phyloP scores from a whole-genome alignment of 1,140 invertebrate species.

The Cylas formicarius region DNA sequence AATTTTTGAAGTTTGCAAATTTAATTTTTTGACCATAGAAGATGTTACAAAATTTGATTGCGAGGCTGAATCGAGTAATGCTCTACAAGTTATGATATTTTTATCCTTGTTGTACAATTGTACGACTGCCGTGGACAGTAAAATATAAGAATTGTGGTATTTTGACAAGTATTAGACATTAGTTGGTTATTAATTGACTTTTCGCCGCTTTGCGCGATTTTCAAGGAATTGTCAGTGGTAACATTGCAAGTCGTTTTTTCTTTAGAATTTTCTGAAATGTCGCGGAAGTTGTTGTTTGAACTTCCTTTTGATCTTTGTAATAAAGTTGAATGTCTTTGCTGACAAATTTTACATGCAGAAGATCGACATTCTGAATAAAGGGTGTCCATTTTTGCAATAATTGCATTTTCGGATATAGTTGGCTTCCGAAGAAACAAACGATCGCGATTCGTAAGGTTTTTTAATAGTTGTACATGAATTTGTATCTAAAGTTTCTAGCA shows the following conservation, averaged over 20 bases:
- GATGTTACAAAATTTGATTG: constrained; percentile 18
- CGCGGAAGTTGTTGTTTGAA: no score
- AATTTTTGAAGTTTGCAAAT: constrained; percentile 3
- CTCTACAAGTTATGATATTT: constrained; percentile 3
- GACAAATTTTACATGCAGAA: no score
- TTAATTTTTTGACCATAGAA: not conserved
- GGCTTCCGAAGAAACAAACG: no score
- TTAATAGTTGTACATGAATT: constrained; percentile 2
- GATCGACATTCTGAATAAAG: constrained; percentile 11
- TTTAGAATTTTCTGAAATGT: no score
- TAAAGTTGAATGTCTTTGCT: no score
- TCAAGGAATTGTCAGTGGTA: no score
- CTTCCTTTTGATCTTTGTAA: no score
- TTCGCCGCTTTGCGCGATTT: no score
- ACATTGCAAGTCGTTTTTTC: no score
- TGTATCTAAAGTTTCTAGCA: constrained; percentile 10
- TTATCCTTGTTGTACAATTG: constrained; percentile 3
- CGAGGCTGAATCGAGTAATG: constrained; percentile 8
- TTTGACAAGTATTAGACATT: not conserved
- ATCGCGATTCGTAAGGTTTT: not conserved
- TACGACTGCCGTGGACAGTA: constrained; percentile 11
- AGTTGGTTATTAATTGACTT: not conserved
- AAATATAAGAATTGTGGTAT: constrained; percentile 4
- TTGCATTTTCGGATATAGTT: no score
- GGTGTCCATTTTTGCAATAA: constrained; percentile 1